Evolutionary conservation across 1,140 invertebrate genomes (phyloP).

Genomic region (Maniola jurtina): DNA sequence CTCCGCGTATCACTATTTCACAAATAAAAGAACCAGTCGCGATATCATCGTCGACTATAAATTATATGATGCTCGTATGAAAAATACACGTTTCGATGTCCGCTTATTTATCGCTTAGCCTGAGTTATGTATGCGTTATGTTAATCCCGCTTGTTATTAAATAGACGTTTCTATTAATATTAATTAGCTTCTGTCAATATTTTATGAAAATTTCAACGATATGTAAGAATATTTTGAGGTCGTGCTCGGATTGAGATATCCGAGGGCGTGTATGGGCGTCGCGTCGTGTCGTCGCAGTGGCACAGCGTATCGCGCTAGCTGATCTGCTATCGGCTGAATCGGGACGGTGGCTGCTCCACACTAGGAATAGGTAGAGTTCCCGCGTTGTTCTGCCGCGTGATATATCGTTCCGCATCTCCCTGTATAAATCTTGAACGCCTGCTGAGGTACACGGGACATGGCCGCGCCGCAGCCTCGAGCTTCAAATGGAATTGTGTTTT

Average conservation of each 20-base stretch:
- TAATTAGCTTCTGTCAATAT: conserved; percentile 49
- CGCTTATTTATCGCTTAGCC: conserved; percentile 75
- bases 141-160: conserved; percentile 54
- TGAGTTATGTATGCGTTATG: conserved; percentile 68
- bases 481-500: conserved; percentile 78
- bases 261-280: conserved; percentile 34
- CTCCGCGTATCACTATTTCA: conserved; percentile 77
- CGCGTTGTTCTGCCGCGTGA: conserved; percentile 69
- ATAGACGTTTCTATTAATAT: conserved; percentile 59
- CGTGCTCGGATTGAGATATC: conserved; percentile 30
- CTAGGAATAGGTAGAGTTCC: conserved; percentile 75
- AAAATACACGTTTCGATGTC: conserved; percentile 73
- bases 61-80: conserved; percentile 75
- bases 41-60: conserved; percentile 77
- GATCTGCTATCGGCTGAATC: conserved; percentile 70
- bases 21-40: conserved; percentile 78
- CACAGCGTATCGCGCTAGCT: conserved; percentile 52
- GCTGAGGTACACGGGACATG: conserved; percentile 76
- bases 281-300: conserved; percentile 27
- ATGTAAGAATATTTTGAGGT: conserved; percentile 13
- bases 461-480: conserved; percentile 66
- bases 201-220: conserved; percentile 18
- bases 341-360: conserved; percentile 66
- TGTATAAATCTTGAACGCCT: conserved; percentile 77
- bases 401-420: conserved; percentile 75